phyloP scores from a whole-genome alignment of 2,888 invertebrate species.

The Drosophila nigritarsus region DNA sequence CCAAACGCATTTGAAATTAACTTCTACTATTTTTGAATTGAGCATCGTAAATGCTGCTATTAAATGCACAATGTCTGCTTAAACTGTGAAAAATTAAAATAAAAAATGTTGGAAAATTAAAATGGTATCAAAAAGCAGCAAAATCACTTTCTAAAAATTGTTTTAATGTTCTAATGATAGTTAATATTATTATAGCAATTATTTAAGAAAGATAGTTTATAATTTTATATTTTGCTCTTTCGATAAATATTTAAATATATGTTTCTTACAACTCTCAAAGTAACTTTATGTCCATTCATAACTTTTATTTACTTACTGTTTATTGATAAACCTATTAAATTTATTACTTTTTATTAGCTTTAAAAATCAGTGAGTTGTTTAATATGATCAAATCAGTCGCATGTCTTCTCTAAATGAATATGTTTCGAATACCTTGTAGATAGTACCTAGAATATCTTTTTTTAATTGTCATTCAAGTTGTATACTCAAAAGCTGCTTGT shows the following conservation, averaged over 20 bases:
- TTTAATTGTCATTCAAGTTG: neutral
- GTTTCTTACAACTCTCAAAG: neutral
- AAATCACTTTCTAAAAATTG: neutral
- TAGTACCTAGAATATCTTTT: neutral
- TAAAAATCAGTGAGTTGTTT: neutral
- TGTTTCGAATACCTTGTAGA: neutral
- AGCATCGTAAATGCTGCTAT: neutral
- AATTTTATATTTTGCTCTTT: neutral
- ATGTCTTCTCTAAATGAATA: neutral
- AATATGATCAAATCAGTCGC: neutral
- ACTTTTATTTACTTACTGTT: neutral
- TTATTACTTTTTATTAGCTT: neutral
- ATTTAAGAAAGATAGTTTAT: neutral
- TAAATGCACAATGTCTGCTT: neutral
- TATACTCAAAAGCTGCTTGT: neutral
- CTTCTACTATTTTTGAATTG: neutral
- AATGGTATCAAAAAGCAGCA: neutral
- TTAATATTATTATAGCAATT: neutral
- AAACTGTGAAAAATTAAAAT: neutral
- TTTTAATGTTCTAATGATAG: too few species aligned
- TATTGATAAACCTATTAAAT: neutral
- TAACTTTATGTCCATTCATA: neutral
- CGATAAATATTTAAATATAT: neutral
- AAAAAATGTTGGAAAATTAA: neutral
- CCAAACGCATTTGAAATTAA: conserved; percentile 17